Percentiles rank a stretch among this genome's conserved stretches.
Conservation (phyloP, 1,140 invertebrate genomes). For the Sitodiplosis mosellana region DNA sequence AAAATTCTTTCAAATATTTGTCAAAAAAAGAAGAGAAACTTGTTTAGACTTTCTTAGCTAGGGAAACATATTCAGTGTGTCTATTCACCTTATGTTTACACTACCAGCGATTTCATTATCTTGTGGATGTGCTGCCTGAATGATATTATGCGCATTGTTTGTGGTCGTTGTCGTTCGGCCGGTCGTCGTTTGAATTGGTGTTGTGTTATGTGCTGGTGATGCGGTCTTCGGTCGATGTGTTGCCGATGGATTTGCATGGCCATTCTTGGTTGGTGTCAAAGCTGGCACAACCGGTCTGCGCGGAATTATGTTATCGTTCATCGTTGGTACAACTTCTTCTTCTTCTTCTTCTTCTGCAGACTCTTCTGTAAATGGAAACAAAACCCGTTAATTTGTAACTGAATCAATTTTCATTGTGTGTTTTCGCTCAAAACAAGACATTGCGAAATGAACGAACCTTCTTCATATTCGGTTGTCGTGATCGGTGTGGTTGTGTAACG, state of each 20-base stretch:
- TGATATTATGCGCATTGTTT: slow-evolving; percentile 29
- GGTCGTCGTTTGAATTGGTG: slow-evolving; percentile 7
- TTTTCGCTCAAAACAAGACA: too few species aligned
- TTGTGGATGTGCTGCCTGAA: slow-evolving; percentile 42
- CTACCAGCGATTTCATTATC: slow-evolving; percentile 35
- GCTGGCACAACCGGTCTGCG: background rate
- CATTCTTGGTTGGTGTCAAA: slow-evolving; percentile 5
- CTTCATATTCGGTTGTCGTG: too few species aligned
- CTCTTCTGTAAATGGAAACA: too few species aligned
- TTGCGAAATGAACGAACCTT: too few species aligned
- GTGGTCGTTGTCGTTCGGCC: slow-evolving; percentile 11
- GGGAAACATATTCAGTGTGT: slow-evolving; percentile 20
- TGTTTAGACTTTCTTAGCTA: slow-evolving; percentile 26
- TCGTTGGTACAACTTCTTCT: too few species aligned
- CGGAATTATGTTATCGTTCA: too few species aligned
- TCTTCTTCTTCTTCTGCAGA: too few species aligned
- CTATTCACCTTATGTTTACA: slow-evolving; percentile 24
- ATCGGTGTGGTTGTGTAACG: slow-evolving; percentile 4
- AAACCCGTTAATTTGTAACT: too few species aligned
- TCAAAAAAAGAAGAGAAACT: slow-evolving; percentile 5
- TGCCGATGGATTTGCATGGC: slow-evolving; percentile 11
- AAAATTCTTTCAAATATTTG: too few species aligned
- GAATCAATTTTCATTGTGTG: too few species aligned
- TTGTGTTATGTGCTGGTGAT: slow-evolving; percentile 7
- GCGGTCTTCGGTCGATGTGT: slow-evolving; percentile 9